These are phyloP conservation scores for Xiphorhynchus elegans DNA, from an alignment of 2,113 vertebrate genomes.

Conservation along the genomic window DNA sequence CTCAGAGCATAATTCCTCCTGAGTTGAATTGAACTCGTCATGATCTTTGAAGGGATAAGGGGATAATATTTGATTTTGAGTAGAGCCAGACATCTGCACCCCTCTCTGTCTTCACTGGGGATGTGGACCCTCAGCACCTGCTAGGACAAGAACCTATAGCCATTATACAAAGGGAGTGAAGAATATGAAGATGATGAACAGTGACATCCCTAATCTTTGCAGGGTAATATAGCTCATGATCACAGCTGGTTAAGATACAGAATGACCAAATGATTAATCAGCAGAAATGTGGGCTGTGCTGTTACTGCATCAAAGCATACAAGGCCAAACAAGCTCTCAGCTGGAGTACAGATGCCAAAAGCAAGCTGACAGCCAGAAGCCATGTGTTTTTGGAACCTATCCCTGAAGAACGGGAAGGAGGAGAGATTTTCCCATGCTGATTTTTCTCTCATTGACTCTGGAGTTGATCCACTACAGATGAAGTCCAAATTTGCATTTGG, in stretches of 20 bases:
- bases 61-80: not conserved
- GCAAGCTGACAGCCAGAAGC: conserved; percentile 46
- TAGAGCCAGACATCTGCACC: not conserved
- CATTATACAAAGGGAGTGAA: not conserved
- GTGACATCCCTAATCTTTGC: not conserved
- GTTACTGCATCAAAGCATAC: conserved; percentile 54
- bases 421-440: conserved; percentile 51
- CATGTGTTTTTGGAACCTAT: conserved; percentile 24
- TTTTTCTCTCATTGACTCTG: conserved; percentile 10
- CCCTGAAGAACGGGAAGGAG: conserved; percentile 6
- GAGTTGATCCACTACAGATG: conserved; percentile 22
- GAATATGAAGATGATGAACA: not conserved
- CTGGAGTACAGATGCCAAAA: conserved; percentile 63
- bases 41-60: not conserved
- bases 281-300: conserved; percentile 40
- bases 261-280: conserved; percentile 60
- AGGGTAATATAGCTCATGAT: not conserved
- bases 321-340: conserved; percentile 37
- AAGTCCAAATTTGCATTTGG: conserved; percentile 14
- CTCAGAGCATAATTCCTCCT: not conserved
- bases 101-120: not conserved
- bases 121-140: not conserved
- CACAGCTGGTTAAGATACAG: conserved; percentile 45
- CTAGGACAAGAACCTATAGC: not conserved
- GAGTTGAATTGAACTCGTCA: not conserved